phyloP scores from a whole-genome alignment of 2,797 vertebrate species.

The Sternotherus odoratus region DNA sequence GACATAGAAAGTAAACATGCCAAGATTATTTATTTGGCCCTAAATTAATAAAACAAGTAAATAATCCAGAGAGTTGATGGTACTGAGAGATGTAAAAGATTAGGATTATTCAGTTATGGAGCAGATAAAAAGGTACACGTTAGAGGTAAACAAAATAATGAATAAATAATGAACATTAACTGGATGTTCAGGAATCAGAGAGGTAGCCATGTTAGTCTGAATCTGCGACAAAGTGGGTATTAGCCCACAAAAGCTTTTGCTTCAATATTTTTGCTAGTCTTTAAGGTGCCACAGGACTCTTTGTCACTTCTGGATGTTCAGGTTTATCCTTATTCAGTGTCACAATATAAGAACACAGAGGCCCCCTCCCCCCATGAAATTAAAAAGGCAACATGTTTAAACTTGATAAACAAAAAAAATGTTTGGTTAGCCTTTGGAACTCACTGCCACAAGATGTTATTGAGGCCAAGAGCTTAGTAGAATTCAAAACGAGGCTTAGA shows the following conservation, averaged over 20 bases:
- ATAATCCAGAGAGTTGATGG: constrained; percentile 21
- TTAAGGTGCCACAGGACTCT: too few species aligned
- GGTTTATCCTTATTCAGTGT: neutral
- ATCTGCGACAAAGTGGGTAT: too few species aligned
- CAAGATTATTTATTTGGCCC: neutral
- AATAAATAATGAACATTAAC: constrained; percentile 8
- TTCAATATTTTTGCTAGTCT: too few species aligned
- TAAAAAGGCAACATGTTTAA: neutral
- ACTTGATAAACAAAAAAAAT: neutral
- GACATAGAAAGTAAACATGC: neutral
- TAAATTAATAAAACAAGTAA: neutral
- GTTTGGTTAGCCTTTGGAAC: neutral
- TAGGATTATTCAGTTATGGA: neutral
- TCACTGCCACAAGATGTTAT: neutral
- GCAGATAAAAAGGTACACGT: constrained; percentile 14
- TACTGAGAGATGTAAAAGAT: neutral
- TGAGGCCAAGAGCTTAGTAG: constrained; percentile 4
- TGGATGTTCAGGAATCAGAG: neutral
- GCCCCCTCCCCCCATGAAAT: accelerated
- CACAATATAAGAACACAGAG: neutral
- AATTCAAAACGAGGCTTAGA: constrained; percentile 18
- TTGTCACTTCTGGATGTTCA: neutral
- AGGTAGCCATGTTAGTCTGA: too few species aligned
- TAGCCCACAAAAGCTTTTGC: too few species aligned
- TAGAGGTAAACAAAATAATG: constrained; percentile 22